A percentile compares a stretch with the other conserved stretches of the same genome.
Evolutionary conservation across 30 jellyfish, hydroid and myxozoan species (phyloP).

Genomic region (Pseudorhiza aurosa): DNA sequence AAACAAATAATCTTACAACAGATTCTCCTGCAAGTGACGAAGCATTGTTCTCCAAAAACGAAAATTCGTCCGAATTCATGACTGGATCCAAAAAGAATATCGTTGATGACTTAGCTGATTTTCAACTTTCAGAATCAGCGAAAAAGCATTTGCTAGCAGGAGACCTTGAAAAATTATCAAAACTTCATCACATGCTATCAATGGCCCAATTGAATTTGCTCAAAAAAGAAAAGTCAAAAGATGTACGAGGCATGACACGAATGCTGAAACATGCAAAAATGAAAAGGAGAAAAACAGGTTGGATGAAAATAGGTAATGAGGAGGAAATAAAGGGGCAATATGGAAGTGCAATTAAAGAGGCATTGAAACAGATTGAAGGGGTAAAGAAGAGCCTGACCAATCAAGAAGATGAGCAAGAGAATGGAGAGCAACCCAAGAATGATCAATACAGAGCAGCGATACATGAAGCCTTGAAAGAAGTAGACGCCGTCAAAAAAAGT

Average conservation of each 20-base stretch:
- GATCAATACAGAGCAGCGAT: conserved; percentile 45
- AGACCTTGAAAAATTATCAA: conserved; percentile 41
- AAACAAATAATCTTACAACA: conserved; percentile 30
- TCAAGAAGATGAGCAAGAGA: conserved; percentile 20
- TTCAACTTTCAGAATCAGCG: conserved; percentile 59
- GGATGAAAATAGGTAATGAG: background rate
- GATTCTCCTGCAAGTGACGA: conserved; percentile 29
- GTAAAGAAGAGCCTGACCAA: conserved; percentile 32
- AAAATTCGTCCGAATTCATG: conserved; percentile 4
- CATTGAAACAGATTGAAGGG: conserved; percentile 53
- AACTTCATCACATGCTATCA: conserved; percentile 38
- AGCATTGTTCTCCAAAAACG: background rate
- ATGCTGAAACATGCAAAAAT: conserved; percentile 24
- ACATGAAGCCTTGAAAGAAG: conserved; percentile 55
- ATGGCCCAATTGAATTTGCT: conserved; percentile 35
- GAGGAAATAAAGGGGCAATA: conserved; percentile 1
- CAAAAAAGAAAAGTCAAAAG: conserved; percentile 15
- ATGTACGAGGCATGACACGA: conserved; percentile 41
- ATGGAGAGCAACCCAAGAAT: conserved; percentile 16
- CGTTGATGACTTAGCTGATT: conserved; percentile 24
- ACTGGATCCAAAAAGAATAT: background rate
- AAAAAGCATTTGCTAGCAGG: conserved; percentile 56
- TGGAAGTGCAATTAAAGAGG: conserved; percentile 43
- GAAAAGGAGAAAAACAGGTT: background rate
- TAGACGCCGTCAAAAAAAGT: conserved; percentile 47